These are phyloP conservation scores for Plebejus anna DNA, from an alignment of 2,888 invertebrate genomes.

Conservation along the genomic window DNA sequence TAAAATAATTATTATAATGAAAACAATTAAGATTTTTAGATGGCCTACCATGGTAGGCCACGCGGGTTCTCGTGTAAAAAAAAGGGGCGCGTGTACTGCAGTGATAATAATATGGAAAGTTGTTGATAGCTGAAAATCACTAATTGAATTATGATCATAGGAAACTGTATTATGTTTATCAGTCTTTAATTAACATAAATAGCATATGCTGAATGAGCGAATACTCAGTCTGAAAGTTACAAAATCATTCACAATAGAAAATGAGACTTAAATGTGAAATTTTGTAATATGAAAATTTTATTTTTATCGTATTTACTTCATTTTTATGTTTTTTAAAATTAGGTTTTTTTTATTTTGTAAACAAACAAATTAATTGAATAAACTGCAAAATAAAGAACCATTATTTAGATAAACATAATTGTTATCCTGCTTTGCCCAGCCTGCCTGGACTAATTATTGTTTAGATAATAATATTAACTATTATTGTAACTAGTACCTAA, in stretches of 20 bases:
- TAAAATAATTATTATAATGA: too few species aligned
- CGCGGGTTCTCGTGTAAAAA: too few species aligned
- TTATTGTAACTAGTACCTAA: constrained; percentile 40
- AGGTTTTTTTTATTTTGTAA: too few species aligned
- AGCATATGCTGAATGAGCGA: not conserved
- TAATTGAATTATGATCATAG: too few species aligned
- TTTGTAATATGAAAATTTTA: not conserved
- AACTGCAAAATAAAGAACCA: not conserved
- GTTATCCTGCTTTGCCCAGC: not conserved
- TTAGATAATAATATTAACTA: constrained; percentile 16
- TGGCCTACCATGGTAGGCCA: too few species aligned
- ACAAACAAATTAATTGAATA: too few species aligned
- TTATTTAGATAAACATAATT: not conserved
- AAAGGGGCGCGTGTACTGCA: too few species aligned
- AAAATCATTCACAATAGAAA: not conserved
- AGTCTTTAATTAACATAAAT: too few species aligned
- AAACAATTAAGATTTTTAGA: too few species aligned
- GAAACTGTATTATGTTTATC: too few species aligned
- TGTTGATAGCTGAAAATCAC: too few species aligned
- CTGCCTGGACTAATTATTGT: not conserved
- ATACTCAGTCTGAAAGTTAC: not conserved
- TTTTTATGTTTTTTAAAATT: not conserved
- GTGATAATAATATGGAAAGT: too few species aligned
- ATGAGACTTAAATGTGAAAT: not conserved
- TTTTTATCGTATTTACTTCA: not conserved